These are phyloP conservation scores for Anneissia japonica DNA, from an alignment of 35 echinoderm and acorn worm species.

Conservation along the genomic window DNA sequence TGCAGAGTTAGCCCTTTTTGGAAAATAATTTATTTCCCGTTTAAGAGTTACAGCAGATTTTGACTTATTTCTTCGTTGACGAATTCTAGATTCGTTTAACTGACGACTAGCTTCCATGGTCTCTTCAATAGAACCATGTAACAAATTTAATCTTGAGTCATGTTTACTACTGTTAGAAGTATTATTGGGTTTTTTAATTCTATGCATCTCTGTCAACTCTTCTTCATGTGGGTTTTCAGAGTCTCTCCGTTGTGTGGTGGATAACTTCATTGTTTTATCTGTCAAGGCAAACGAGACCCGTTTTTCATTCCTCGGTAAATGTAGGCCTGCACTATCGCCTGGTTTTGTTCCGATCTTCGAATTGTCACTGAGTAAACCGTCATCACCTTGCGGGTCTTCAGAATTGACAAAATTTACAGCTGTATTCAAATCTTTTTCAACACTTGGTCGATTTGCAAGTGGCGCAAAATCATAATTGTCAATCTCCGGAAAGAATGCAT, in stretches of 20 bases:
- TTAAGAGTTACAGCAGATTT: background rate
- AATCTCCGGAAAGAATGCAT: background rate
- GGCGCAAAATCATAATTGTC: background rate
- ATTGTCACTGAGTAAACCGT: no score
- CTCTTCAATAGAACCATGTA: background rate
- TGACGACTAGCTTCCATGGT: background rate
- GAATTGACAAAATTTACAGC: no score
- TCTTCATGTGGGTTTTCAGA: no score
- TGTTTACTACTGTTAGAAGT: background rate
- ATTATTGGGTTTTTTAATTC: background rate
- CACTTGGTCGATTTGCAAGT: background rate
- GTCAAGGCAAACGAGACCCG: background rate
- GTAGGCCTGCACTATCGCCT: background rate
- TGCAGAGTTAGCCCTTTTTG: background rate
- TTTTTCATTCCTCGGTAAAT: background rate
- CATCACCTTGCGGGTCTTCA: no score
- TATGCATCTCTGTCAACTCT: background rate
- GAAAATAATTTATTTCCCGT: background rate
- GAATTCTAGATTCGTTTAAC: background rate
- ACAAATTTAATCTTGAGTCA: background rate
- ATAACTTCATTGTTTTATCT: background rate
- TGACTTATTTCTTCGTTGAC: background rate
- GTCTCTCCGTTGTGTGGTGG: no score
- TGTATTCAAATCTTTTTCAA: background rate
- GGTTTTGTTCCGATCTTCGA: background rate